phyloP scores from a whole-genome alignment of 2,888 invertebrate species.

The Sarcophaga caerulescens region DNA sequence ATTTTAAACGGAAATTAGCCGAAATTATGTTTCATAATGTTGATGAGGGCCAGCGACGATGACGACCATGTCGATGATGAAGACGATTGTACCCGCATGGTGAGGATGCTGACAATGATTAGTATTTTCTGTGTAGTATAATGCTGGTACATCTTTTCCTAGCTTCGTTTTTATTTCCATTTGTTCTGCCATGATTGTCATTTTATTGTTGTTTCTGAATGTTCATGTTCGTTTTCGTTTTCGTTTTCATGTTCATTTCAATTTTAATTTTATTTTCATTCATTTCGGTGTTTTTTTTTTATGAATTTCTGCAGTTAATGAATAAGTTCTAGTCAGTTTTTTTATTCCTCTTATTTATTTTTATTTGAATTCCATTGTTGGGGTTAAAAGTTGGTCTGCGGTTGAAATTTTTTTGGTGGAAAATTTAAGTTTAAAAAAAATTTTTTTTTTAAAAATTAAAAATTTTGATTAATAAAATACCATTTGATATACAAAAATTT shows the following conservation, averaged over 20 bases:
- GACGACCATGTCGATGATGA: background rate
- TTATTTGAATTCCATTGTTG: constrained; percentile 10
- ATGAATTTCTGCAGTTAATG: constrained; percentile 17
- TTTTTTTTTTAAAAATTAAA: background rate
- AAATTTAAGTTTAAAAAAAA: background rate
- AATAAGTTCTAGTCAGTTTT: background rate
- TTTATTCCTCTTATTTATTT: background rate
- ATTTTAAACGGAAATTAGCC: constrained; percentile 53
- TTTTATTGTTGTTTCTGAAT: background rate
- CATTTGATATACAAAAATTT: background rate
- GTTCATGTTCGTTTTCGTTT: constrained; percentile 13
- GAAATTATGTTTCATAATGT: constrained; percentile 49
- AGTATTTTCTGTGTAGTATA: too few species aligned
- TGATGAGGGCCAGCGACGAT: background rate
- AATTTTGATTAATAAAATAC: background rate
- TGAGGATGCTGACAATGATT: too few species aligned
- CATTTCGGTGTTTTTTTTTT: background rate
- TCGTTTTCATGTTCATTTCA: background rate
- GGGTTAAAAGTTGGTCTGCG: background rate
- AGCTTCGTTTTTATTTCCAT: too few species aligned
- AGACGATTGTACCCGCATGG: background rate
- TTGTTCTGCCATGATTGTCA: constrained; percentile 42
- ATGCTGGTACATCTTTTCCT: too few species aligned
- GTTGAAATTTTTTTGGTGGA: background rate
- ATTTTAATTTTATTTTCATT: constrained; percentile 6